Conservation (phyloP, 2,797 vertebrate species). For the Dryobates pubescens region DNA sequence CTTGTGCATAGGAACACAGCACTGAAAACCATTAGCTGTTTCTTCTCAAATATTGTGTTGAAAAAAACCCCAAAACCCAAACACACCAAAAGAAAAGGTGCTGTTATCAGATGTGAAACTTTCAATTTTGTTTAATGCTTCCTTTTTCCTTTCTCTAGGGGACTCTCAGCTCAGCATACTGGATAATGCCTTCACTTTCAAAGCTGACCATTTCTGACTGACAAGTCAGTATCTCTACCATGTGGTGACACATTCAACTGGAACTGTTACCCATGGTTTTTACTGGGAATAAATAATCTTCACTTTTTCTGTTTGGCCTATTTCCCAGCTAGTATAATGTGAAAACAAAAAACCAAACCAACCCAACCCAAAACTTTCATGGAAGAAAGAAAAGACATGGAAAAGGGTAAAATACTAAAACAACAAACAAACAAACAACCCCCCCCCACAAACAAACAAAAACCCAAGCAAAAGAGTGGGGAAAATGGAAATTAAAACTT, state of each 20-base stretch:
- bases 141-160: not conserved
- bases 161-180: not conserved
- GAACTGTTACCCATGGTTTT: not conserved
- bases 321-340: not conserved
- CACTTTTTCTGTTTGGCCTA: not conserved
- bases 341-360: not conserved
- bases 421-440: too few species aligned
- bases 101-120: not conserved
- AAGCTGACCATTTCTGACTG: not conserved
- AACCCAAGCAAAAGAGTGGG: rapidly evolving
- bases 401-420: not conserved
- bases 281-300: not conserved
- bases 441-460: too few species aligned
- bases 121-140: not conserved
- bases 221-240: not conserved
- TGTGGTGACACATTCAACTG: not conserved
- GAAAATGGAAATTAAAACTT: not conserved
- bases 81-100: not conserved
- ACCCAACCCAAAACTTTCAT: not conserved
- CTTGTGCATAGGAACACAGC: not conserved
- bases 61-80: not conserved
- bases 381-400: not conserved
- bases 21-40: not conserved
- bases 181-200: not conserved
- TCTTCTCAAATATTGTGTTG: not conserved